Conservation (phyloP, 2,797 vertebrate species). For the Melanotaenia boesemani region DNA sequence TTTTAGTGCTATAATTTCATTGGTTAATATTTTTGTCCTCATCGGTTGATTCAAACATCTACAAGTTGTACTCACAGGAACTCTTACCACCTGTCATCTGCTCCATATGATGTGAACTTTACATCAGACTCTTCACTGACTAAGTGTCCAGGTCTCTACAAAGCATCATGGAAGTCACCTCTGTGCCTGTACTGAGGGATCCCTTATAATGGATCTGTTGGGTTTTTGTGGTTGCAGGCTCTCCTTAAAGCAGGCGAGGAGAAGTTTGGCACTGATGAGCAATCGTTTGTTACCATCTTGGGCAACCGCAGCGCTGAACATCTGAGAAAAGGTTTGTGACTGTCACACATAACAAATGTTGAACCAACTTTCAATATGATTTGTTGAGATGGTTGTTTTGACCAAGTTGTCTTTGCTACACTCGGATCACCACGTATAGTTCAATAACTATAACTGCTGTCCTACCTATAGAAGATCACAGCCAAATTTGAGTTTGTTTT, state of each 20-base stretch:
- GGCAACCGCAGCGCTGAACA: conserved; percentile 92
- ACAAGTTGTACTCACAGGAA: too few relatives aligned
- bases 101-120: too few relatives aligned
- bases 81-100: too few relatives aligned
- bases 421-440: not conserved
- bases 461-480: not conserved
- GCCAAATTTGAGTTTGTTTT: not conserved
- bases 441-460: too few relatives aligned
- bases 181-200: too few relatives aligned
- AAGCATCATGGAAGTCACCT: too few relatives aligned
- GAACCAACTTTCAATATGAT: not conserved
- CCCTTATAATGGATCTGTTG: not conserved
- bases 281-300: conserved; percentile 94
- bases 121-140: too few relatives aligned
- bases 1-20: not conserved
- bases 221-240: conserved; percentile 72
- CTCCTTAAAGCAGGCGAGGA: conserved; percentile 94
- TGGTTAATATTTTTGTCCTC: too few relatives aligned
- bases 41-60: too few relatives aligned
- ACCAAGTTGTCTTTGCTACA: not conserved
- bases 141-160: too few relatives aligned
- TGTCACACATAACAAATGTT: not conserved
- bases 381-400: not conserved
- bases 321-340: conserved; percentile 88
- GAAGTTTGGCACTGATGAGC: conserved; percentile 95